Evolutionary conservation across 2,888 invertebrate species (phyloP).

Genomic region (Drosophila affinis): DNA sequence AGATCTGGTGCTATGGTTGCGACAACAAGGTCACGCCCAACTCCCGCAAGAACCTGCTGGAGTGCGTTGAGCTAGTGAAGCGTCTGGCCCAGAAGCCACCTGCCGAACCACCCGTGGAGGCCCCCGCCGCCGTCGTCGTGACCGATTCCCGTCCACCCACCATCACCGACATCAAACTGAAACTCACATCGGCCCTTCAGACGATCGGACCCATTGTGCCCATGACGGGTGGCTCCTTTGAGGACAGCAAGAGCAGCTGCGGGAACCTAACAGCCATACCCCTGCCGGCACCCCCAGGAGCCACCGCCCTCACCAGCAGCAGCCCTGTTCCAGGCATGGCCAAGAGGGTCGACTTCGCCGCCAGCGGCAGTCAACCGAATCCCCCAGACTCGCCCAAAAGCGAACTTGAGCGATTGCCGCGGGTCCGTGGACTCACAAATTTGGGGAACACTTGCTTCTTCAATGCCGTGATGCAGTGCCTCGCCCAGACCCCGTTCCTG

Average conservation of each 20-base stretch:
- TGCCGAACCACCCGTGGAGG: constrained; percentile 17
- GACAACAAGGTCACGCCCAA: constrained; percentile 87
- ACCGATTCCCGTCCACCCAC: constrained; percentile 27
- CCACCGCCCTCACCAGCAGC: constrained; percentile 1
- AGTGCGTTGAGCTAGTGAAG: constrained; percentile 90
- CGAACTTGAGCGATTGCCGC: constrained; percentile 82
- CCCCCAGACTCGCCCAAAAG: neutral
- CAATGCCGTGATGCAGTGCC: constrained; percentile 97
- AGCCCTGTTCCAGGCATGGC: constrained; percentile 79
- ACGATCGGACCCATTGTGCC: constrained; percentile 67
- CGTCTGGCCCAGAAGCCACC: constrained; percentile 84
- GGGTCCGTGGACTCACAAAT: constrained; percentile 92
- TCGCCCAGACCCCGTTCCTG: constrained; percentile 93
- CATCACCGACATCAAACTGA: constrained; percentile 74
- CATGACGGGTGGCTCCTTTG: constrained; percentile 38
- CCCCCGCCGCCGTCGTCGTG: neutral
- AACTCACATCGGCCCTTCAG: constrained; percentile 68
- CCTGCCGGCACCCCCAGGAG: constrained; percentile 36
- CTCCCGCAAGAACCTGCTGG: constrained; percentile 88
- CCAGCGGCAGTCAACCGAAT: neutral
- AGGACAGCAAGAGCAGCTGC: neutral
- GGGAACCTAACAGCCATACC: constrained; percentile 44
- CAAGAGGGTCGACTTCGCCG: constrained; percentile 60
- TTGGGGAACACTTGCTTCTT: constrained; percentile 99
- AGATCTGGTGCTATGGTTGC: constrained; percentile 92